Evolutionary conservation across 2,888 invertebrate species (phyloP).

Genomic region (Mayetiola destructor): DNA sequence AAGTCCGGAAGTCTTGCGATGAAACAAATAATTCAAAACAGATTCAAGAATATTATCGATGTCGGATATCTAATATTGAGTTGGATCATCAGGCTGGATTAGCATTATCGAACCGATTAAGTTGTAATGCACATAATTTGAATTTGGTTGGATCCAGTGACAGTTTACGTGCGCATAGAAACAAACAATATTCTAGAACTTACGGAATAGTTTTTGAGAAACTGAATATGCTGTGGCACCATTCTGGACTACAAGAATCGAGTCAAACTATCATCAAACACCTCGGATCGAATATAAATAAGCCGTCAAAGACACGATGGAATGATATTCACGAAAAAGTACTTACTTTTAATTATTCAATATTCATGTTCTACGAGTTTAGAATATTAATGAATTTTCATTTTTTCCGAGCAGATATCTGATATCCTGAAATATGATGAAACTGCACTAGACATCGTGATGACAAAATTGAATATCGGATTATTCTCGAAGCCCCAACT

Average conservation of each 20-base stretch:
- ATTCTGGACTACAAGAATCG: too few species aligned
- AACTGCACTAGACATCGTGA: background rate
- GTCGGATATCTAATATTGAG: background rate
- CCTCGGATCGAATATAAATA: too few species aligned
- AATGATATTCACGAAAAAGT: too few species aligned
- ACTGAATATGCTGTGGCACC: too few species aligned
- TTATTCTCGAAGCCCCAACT: background rate
- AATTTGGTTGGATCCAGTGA: background rate
- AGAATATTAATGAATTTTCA: too few species aligned
- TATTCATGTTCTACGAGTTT: too few species aligned
- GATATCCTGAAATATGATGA: background rate
- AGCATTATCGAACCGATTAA: background rate
- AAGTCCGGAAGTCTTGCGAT: background rate
- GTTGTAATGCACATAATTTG: background rate
- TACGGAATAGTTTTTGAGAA: background rate
- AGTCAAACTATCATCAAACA: too few species aligned
- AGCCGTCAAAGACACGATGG: background rate
- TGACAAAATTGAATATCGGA: background rate
- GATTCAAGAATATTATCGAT: background rate
- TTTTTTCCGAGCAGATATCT: background rate
- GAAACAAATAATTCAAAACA: background rate
- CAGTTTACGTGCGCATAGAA: too few species aligned
- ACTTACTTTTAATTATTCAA: too few species aligned
- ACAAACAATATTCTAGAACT: background rate
- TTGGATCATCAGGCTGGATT: background rate